Conservation (phyloP, 2,113 vertebrate species). For the Zootoca vivipara region DNA sequence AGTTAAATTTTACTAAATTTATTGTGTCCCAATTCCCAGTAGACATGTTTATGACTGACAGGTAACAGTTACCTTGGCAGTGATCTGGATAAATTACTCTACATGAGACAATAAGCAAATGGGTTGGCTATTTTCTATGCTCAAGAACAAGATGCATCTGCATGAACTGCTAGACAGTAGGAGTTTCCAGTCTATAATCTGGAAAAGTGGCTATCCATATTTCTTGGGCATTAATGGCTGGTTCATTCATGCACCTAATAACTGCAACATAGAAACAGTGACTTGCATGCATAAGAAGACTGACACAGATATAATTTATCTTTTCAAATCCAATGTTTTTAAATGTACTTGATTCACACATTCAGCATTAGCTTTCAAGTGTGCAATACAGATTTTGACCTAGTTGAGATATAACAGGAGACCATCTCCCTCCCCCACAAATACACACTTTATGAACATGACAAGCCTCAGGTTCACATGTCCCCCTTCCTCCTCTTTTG, state of each 20-base stretch:
- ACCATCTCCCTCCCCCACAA: neutral
- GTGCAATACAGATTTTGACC: neutral
- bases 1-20: neutral
- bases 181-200: neutral
- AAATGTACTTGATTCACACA: neutral
- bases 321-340: neutral
- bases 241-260: neutral
- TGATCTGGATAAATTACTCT: neutral
- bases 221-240: neutral
- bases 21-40: neutral
- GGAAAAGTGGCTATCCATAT: neutral
- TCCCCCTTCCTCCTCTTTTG: neutral
- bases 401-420: neutral
- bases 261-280: neutral
- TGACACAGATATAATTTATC: neutral
- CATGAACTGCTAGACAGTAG: neutral
- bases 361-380: neutral
- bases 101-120: neutral
- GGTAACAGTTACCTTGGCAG: neutral
- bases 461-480: neutral
- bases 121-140: neutral
- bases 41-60: neutral
- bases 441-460: neutral
- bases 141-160: neutral
- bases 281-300: neutral